These are phyloP conservation scores for Alectoris magna DNA, from an alignment of 2,797 vertebrate genomes.

Conservation along the genomic window DNA sequence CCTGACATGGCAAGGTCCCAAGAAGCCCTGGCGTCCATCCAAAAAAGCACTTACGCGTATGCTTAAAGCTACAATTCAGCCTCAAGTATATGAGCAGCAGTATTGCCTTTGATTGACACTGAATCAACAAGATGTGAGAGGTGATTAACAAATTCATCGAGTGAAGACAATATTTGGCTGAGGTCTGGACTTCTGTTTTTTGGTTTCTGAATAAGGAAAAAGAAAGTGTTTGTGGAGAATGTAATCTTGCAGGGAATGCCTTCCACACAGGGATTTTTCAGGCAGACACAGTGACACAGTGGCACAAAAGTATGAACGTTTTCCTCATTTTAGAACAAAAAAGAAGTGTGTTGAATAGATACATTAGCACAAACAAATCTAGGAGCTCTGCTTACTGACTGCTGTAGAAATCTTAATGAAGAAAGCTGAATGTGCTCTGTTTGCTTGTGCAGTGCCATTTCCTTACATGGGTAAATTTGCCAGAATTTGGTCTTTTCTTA, in stretches of 20 bases:
- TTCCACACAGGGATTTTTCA: neutral
- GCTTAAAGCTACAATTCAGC: conserved; percentile 34
- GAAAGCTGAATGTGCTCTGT: neutral
- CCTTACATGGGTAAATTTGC: neutral
- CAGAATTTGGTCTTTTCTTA: neutral
- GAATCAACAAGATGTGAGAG: conserved; percentile 51
- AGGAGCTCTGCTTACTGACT: neutral
- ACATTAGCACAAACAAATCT: neutral
- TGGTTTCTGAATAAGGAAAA: conserved; percentile 5
- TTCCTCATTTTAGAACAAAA: conserved; percentile 1
- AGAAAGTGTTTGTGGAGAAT: neutral
- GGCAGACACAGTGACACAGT: neutral
- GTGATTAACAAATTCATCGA: conserved; percentile 56
- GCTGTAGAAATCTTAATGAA: neutral
- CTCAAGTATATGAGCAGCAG: conserved; percentile 29
- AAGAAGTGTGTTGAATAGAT: neutral
- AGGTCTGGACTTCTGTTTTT: conserved; percentile 6
- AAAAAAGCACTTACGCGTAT: conserved; percentile 30
- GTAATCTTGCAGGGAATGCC: neutral
- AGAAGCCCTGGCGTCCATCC: conserved; percentile 36
- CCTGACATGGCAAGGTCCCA: conserved; percentile 39
- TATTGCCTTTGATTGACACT: conserved; percentile 48
- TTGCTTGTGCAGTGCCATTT: neutral
- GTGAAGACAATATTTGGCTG: conserved; percentile 35
- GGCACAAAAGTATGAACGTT: neutral